phyloP scores from a whole-genome alignment of 2,888 invertebrate genomes.

The Diloba caeruleocephala region DNA sequence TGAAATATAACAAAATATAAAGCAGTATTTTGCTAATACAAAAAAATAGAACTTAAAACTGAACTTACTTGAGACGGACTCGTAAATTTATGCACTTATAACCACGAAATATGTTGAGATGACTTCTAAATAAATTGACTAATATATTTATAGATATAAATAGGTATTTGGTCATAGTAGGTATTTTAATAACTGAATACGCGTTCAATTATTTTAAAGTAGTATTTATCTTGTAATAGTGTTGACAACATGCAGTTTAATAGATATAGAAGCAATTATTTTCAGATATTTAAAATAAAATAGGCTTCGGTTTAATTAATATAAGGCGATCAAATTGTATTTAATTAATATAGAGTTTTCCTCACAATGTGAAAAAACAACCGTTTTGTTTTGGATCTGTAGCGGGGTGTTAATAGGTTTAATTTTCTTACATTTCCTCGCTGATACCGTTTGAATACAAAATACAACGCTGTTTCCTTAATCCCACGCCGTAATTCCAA shows the following conservation, averaged over 20 bases:
- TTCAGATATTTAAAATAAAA: no score
- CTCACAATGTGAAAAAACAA: slow-evolving; percentile 8
- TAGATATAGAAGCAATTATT: no score
- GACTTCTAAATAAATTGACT: no score
- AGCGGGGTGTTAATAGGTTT: slow-evolving; percentile 18
- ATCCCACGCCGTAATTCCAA: slow-evolving; percentile 11
- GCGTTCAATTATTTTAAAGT: slow-evolving; percentile 7
- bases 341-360: slow-evolving; percentile 8
- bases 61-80: slow-evolving; percentile 3
- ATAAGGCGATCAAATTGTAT: slow-evolving; percentile 2
- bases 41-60: background rate
- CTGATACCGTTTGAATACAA: slow-evolving; percentile 21
- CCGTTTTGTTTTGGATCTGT: slow-evolving; percentile 3
- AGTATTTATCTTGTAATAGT: no score
- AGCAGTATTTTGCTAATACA: no score
- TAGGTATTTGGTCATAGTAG: background rate
- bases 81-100: no score
- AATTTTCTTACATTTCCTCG: slow-evolving; percentile 23
- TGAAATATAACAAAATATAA: no score
- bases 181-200: background rate
- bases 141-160: no score
- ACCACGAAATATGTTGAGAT: no score
- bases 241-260: no score
- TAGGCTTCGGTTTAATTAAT: no score
- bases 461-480: slow-evolving; percentile 23